These are phyloP conservation scores for Corella eumyota DNA, from an alignment of 23 tunicate genomes.

Conservation along the genomic window DNA sequence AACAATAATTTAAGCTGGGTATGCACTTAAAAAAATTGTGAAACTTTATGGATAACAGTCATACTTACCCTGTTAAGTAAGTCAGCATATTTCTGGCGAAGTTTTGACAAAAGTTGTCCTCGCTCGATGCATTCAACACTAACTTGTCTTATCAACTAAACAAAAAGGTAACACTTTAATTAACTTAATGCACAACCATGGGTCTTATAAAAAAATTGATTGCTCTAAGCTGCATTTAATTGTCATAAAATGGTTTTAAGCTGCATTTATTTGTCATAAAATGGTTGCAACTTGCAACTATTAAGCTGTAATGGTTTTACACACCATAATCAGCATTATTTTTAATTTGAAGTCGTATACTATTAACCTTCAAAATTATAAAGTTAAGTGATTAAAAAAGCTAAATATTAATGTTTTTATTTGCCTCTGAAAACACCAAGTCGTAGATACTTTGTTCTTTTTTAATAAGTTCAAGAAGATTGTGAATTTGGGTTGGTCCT, in stretches of 20 bases:
- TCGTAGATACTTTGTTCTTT: slow-evolving; percentile 97
- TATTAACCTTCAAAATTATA: too few relatives aligned
- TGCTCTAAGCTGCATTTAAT: too few relatives aligned
- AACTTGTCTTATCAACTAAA: slow-evolving; percentile 88
- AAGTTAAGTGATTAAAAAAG: too few relatives aligned
- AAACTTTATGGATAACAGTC: background rate
- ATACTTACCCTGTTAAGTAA: slow-evolving; percentile 56
- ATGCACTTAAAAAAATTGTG: background rate
- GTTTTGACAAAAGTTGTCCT: slow-evolving; percentile 87
- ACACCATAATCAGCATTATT: too few relatives aligned
- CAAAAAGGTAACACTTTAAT: background rate
- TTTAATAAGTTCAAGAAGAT: slow-evolving; percentile 74
- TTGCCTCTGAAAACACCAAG: slow-evolving; percentile 69
- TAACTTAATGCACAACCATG: background rate
- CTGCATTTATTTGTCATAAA: too few relatives aligned
- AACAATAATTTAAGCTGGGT: background rate
- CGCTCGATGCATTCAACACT: slow-evolving; percentile 87
- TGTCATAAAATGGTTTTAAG: too few relatives aligned
- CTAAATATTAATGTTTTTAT: too few relatives aligned
- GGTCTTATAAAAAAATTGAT: too few relatives aligned
- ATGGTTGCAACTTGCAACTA: too few relatives aligned
- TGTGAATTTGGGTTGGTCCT: slow-evolving; percentile 92
- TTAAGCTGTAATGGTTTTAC: too few relatives aligned
- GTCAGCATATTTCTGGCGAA: slow-evolving; percentile 80
- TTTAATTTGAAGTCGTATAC: too few relatives aligned